Percentiles rank a stretch among this genome's conserved stretches.
Conservation (phyloP, 2,888 invertebrate genomes). For the Mesochorus sp. region DNA sequence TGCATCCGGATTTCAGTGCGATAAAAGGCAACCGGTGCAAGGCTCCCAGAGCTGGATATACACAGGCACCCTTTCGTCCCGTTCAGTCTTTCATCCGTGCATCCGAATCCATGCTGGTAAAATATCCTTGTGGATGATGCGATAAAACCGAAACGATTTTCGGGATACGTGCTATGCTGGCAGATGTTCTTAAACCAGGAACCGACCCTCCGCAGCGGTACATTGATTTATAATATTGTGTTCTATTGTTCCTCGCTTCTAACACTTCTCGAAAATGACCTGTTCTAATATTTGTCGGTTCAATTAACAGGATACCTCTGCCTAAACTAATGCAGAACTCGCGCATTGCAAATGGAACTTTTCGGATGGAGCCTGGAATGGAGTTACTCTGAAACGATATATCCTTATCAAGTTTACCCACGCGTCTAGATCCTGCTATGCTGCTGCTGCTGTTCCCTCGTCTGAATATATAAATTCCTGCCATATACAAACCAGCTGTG, state of each 20-base stretch:
- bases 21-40: conserved; percentile 54
- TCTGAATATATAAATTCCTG: too few relatives aligned
- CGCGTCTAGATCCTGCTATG: too few relatives aligned
- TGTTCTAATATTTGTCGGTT: too few relatives aligned
- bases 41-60: conserved; percentile 31
- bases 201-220: conserved; percentile 12
- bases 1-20: conserved; percentile 46
- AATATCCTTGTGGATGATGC: conserved; percentile 38
- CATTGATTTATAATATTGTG: conserved; percentile 32
- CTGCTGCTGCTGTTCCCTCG: too few relatives aligned
- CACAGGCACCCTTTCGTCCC: conserved; percentile 22
- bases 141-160: conserved; percentile 50
- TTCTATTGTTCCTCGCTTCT: not conserved
- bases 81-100: conserved; percentile 35
- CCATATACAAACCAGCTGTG: too few relatives aligned
- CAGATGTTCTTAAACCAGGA: conserved; percentile 35
- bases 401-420: too few relatives aligned
- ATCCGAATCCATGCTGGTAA: conserved; percentile 18
- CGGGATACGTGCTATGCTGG: conserved; percentile 28
- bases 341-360: too few relatives aligned
- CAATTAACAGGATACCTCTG: too few relatives aligned
- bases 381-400: too few relatives aligned
- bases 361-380: too few relatives aligned
- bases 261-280: not conserved
- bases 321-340: too few relatives aligned